Base-by-base conservation (phyloP, 1,140 invertebrate genomes). In the Notospermus geniculatus region DNA sequence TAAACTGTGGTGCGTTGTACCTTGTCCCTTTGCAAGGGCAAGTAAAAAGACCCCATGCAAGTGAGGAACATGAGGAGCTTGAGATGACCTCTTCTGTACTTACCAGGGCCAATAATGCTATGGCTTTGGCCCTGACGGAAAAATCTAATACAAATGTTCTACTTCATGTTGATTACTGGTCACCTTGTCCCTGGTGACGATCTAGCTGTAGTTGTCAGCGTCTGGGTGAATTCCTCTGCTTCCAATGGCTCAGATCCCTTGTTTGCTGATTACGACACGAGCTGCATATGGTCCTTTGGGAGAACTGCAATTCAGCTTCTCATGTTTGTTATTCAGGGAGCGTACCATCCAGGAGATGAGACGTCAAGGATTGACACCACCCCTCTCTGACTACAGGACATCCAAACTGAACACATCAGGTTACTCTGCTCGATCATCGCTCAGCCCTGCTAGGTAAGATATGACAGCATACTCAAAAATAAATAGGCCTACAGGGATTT, bases 261-360 rank as follows among this genome's bases (percentile, higher is more conserved):
- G 39, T n/a, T n/a, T n/a, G n/a, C n/a, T n/a, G n/a, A n/a, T n/a
- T n/a, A n/a, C n/a, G n/a, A n/a, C n/a, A n/a, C n/a, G n/a, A n/a
- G n/a, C n/a, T n/a, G n/a, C n/a, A n/a, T n/a, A 43, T 19, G 11
- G 39, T 43, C 11, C 11, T 43, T 13, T 43, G 39, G 39, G 11
- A 43, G 11, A 43, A 11, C 11, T 43, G n/a, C 25, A 19, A 59
- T 55, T 50, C 5, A 27, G 52, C 15, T n/a, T 28, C 17, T 55
- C 17, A 39, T 39, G 1, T 36, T 57, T n/a, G 1, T 23, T 22
- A 19, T 46, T 13, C 29, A 65, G 64, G 39, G 64, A 65, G 55
- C 45, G 64, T 23, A 32, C 46, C 1, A 43, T 65, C 27, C 64
- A 65, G 52, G 64, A 62, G 32, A 27, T 65, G 22, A 50, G 59